These are phyloP conservation scores for Euphonia xanthogaster DNA, from an alignment of 2,797 vertebrate genomes.

Conservation along the genomic window DNA sequence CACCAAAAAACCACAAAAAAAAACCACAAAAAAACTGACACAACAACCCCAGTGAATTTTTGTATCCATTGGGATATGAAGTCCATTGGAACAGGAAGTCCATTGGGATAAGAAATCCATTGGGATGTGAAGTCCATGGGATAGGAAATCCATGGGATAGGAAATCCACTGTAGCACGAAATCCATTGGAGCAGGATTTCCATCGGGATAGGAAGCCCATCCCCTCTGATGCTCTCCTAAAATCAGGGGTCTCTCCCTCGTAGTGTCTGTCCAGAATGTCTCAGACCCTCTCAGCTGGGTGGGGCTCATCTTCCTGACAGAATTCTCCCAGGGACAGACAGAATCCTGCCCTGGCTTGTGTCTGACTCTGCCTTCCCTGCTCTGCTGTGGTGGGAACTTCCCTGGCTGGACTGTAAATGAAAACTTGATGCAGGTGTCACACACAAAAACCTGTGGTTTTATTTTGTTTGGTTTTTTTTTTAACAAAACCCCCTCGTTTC, in stretches of 20 bases:
- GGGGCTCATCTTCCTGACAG: not conserved
- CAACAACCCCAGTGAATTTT: not conserved
- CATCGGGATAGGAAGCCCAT: not conserved
- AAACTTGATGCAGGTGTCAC: not conserved
- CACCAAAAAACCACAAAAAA: no score
- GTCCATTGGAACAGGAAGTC: not conserved
- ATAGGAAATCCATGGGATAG: not conserved
- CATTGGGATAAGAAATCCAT: not conserved
- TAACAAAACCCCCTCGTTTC: not conserved
- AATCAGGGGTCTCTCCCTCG: not conserved
- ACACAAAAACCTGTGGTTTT: not conserved
- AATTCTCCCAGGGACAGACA: not conserved
- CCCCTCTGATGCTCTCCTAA: not conserved
- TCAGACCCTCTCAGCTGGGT: not conserved
- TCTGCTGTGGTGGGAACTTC: not conserved
- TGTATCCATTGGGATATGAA: not conserved
- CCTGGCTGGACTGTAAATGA: not conserved
- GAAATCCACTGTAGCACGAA: no score
- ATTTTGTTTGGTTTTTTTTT: no score
- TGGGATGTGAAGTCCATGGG: no score
- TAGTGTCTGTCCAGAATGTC: not conserved
- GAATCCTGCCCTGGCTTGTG: not conserved
- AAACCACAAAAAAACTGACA: not conserved
- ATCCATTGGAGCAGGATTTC: not conserved
- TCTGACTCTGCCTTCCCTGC: not conserved